A percentile compares a stretch with the other conserved stretches of the same genome.
These are phyloP conservation scores for Tympanuchus pallidicinctus DNA, from an alignment of 2,113 vertebrate species.

Conservation along the genomic window DNA sequence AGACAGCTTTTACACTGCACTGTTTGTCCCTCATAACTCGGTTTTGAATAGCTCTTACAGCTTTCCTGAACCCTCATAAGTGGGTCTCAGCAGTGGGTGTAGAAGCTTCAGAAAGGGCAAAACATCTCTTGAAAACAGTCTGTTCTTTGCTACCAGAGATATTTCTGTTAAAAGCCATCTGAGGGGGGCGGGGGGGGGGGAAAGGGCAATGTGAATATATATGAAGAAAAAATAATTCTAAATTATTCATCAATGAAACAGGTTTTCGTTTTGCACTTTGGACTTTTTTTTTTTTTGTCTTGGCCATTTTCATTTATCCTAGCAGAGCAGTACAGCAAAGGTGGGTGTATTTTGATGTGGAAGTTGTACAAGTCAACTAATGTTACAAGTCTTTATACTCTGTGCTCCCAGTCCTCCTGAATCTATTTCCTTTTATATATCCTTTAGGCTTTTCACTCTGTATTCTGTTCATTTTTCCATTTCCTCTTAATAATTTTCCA, in stretches of 20 bases:
- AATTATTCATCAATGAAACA: neutral
- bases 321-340: neutral
- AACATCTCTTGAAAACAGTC: conserved; percentile 12
- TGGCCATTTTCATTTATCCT: neutral
- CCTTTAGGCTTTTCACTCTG: neutral
- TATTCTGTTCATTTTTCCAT: conserved; percentile 13
- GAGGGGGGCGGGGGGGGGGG: neutral
- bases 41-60: conserved; percentile 31
- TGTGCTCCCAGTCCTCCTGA: neutral
- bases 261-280: neutral
- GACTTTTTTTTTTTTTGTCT: neutral
- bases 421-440: neutral
- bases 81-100: neutral
- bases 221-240: neutral
- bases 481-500: conserved; percentile 40
- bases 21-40: neutral
- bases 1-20: neutral
- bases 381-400: neutral
- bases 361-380: neutral
- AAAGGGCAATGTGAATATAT: neutral
- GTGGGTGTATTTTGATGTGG: neutral
- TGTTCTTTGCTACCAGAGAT: neutral
- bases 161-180: neutral
- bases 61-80: neutral
- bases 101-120: conserved; percentile 1